phyloP scores from a whole-genome alignment of 2,113 vertebrate genomes.

The Carlito syrichta region DNA sequence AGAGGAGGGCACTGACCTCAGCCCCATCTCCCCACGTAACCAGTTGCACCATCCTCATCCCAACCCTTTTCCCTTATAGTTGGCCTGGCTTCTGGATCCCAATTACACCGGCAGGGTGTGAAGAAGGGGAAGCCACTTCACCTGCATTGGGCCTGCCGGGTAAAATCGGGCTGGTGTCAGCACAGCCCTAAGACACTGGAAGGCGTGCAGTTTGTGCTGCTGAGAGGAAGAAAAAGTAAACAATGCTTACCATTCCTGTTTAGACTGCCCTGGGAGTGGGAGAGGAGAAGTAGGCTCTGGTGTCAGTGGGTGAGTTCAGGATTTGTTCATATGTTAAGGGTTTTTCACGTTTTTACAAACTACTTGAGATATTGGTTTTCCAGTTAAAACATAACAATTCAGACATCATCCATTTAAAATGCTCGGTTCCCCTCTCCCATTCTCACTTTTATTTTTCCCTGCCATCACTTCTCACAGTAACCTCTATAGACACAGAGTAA shows the following conservation, averaged over 20 bases:
- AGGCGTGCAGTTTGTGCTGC: rapidly evolving
- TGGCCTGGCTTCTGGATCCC: not conserved
- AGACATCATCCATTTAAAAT: not conserved
- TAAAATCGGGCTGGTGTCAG: not conserved
- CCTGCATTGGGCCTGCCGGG: too few species aligned
- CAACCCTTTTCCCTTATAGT: rapidly evolving
- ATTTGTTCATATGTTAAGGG: not conserved
- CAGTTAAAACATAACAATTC: not conserved
- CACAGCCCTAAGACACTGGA: not conserved
- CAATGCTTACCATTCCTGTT: rapidly evolving
- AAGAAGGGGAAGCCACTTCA: rapidly evolving
- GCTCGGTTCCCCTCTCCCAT: not conserved
- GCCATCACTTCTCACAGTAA: not conserved
- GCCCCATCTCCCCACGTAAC: not conserved
- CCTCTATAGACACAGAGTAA: not conserved
- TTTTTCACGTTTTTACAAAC: not conserved
- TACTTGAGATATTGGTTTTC: not conserved
- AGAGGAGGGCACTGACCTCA: not conserved
- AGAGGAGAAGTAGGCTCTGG: rapidly evolving
- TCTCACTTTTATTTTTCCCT: not conserved
- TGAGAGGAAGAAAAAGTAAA: not conserved
- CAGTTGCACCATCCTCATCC: too few species aligned
- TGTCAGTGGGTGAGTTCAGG: not conserved
- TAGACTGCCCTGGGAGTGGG: rapidly evolving
- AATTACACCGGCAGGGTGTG: rapidly evolving